Conservation (phyloP, 2,888 invertebrate species). For the Neria commutata region DNA sequence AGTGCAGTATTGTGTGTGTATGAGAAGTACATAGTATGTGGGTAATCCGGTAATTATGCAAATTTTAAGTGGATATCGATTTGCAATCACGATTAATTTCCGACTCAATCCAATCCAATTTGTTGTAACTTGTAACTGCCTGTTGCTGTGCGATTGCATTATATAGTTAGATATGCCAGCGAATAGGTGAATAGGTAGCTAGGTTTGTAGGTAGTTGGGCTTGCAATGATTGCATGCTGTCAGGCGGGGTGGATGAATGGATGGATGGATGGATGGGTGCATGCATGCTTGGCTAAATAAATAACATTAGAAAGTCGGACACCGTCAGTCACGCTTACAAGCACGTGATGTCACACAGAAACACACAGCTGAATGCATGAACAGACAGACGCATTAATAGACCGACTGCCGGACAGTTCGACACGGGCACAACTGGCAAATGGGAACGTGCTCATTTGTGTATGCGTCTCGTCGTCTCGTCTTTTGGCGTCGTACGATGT, state of each 20-base stretch:
- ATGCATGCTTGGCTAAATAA: background rate
- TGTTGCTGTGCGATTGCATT: too few species aligned
- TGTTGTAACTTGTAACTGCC: background rate
- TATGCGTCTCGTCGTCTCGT: too few species aligned
- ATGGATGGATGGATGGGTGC: background rate
- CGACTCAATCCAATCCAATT: background rate
- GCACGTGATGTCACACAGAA: slow-evolving; percentile 36
- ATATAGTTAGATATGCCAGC: too few species aligned
- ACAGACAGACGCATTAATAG: background rate
- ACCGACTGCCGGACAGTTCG: too few species aligned
- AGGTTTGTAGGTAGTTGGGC: background rate
- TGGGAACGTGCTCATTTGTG: background rate
- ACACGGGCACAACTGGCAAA: background rate
- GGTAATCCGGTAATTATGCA: background rate
- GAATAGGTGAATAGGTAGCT: background rate
- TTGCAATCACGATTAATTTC: background rate
- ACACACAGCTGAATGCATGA: background rate
- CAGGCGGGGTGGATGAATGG: background rate
- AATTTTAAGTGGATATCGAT: background rate
- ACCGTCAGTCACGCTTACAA: slow-evolving; percentile 42
- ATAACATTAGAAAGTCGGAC: slow-evolving; percentile 32
- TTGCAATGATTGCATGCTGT: too few species aligned
- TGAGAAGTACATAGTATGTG: too few species aligned
- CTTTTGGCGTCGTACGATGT: background rate
- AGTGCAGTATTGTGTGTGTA: too few species aligned